phyloP scores from a whole-genome alignment of 2,888 invertebrate genomes.

The Orchestes rusci region DNA sequence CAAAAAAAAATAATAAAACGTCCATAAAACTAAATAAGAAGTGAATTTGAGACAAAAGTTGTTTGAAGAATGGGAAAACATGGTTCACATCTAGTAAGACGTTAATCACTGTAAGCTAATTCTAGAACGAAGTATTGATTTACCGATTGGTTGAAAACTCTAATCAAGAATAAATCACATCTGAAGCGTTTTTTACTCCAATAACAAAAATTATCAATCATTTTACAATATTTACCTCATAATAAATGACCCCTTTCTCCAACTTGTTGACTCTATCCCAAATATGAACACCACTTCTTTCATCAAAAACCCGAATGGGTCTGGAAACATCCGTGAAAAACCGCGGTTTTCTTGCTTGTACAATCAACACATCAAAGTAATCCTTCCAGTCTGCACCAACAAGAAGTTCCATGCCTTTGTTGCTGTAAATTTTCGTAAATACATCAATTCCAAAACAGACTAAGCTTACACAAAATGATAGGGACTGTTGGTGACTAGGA shows the following conservation, averaged over 20 bases:
- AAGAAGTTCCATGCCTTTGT: conserved; percentile 85
- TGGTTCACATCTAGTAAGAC: no score
- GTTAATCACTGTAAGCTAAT: no score
- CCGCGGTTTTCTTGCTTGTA: conserved; percentile 90
- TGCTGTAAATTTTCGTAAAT: conserved; percentile 47
- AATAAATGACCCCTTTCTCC: conserved; percentile 84
- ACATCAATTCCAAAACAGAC: neutral
- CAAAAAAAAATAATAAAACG: no score
- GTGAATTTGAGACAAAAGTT: no score
- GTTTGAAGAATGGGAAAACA: no score
- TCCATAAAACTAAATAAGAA: no score
- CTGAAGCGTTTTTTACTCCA: no score
- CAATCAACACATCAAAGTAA: conserved; percentile 89
- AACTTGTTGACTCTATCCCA: conserved; percentile 88
- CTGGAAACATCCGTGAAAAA: conserved; percentile 92
- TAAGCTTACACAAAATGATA: conserved; percentile 66
- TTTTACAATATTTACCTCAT: conserved; percentile 58
- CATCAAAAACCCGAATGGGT: conserved; percentile 84
- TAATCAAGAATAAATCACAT: no score
- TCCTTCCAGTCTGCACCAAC: conserved; percentile 85
- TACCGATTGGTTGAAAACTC: no score
- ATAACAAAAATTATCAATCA: no score
- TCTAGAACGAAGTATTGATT: no score
- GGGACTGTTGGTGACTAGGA: conserved; percentile 95
- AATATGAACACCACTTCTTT: conserved; percentile 68